Evolutionary conservation across 2,113 vertebrate genomes (phyloP), one percentile per base, ranked within the genome.

Genomic region (Lepus americanus): DNA sequence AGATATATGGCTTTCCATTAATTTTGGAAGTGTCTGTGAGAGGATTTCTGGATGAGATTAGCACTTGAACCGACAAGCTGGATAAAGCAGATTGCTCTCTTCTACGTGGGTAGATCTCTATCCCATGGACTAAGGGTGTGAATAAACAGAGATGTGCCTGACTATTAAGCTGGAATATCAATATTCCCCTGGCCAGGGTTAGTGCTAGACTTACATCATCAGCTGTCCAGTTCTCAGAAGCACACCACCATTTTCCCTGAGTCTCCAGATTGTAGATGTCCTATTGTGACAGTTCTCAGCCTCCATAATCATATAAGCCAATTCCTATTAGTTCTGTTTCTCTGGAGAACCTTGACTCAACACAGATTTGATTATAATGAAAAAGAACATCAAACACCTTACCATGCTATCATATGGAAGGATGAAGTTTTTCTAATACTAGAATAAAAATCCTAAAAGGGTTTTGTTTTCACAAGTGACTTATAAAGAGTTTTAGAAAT

Each of bases 391-490:
- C 12, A 87, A 80, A 80, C 9, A 89, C 9, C 14, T n/a, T 59
- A 33, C 6, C 4, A 33, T 16, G 14, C 11, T 84, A 59, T 70
- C 90, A 67, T 0, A 16, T 74, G 14, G 10, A 92, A 87, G 6
- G 63, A 89, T 92, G 59, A 94, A 80, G 61, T 31, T 74, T 87
- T 70, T 81, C 82, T 80, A 67, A 49, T 27, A 95, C 25, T 80
- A 90, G 22, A 84, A 44, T 36, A 61, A 64, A 72, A n/a, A 72
- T 93, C 13, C 19, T n/a, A 49, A 39, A 69, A 72, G 53, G 29
- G 0, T 90, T 86, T 86, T 82, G 79, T 79, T 94, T 95, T 88
- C n/a, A 94, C 8, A 94, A 87, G 77, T 87, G 33, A 39, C 39
- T 80, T 93, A 51, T 64, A 90, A 93, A 94, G 33, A 85, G 27